Evolutionary conservation across 2,888 invertebrate genomes (phyloP), one percentile per base, ranked within the genome.

Genomic region (Apoda limacodes): DNA sequence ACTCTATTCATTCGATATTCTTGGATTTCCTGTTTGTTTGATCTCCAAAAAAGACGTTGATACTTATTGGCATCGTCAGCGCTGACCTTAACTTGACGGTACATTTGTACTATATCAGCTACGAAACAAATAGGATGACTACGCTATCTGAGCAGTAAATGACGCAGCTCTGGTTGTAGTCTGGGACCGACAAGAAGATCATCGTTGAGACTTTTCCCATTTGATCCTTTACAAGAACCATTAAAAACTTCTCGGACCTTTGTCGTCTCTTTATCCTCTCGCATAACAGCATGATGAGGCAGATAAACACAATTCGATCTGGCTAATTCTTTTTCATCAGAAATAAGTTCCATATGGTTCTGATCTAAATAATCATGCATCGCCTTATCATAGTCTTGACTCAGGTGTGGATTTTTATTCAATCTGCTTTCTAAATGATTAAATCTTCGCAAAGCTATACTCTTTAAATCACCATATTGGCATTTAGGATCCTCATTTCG

Each of bases 61-160:
- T 35, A 40, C 9, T 22, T 24, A 15, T 43, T 33, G 9, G 32
- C 25, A 15, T 55, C 45, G 24, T 44, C 36, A 4, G 39, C 28
- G 10, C 23, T 5, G 4, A 53, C 30, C 9, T 36, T 28, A 13
- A 55, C 38, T 38, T 41, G 37, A 15, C 52, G 25, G 15, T 52
- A 58, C 53, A 58, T 56, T 32, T 52, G 48, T 22, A 33, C 10
- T 4, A 52, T 42, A 19, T 50, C 50, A 6, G 43, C 32, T 0
- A 43, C 43, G 13, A 50, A 44, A 12, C 43, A 48, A 3, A 53
- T 21, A 2, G 20, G 27, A 12, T 51, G 31, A 9, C 30, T 39
- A 14, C 50, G 25, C 40, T 46, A 54, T 32, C 49, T 28, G 31
- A 50, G 40, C 10, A 54, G 20, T 1, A 55, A 31, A 10, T 35